Percentiles rank a stretch among this genome's conserved stretches.
Evolutionary conservation across 2,797 vertebrate genomes (phyloP).

Genomic region (Podarcis siculus): DNA sequence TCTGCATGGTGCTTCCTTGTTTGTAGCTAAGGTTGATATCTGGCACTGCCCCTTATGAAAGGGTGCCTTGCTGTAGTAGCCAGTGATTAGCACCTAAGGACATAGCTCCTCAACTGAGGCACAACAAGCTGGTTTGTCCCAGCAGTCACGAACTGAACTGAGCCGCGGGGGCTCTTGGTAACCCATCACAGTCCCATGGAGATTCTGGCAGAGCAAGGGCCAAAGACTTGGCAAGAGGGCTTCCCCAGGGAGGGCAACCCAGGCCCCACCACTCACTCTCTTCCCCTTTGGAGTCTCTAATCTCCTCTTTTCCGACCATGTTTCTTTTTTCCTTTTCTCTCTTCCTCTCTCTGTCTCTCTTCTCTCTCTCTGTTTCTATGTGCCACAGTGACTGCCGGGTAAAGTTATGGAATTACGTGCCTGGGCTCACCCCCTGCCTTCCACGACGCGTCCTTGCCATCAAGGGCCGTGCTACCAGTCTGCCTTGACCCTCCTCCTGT

Average conservation of each 20-base stretch:
- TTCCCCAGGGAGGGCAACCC: not conserved
- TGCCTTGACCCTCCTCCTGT: conserved; percentile 87
- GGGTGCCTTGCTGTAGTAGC: not conserved
- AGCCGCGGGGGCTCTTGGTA: not conserved
- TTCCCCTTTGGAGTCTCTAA: conserved; percentile 63
- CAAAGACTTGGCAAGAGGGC: not conserved
- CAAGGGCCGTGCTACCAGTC: conserved; percentile 97
- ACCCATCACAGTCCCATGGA: not conserved
- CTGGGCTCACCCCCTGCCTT: conserved; percentile 97
- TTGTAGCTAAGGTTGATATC: not conserved
- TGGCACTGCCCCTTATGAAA: not conserved
- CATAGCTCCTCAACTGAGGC: not conserved
- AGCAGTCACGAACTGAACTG: not conserved
- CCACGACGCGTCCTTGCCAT: conserved; percentile 98
- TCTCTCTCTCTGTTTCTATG: conserved; percentile 65
- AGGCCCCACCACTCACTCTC: conserved; percentile 5
- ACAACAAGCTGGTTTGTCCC: not conserved
- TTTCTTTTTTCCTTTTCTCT: conserved; percentile 61
- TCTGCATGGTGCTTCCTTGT: not conserved
- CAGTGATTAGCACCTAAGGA: not conserved
- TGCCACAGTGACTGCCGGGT: conserved; percentile 95
- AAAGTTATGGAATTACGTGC: conserved; percentile 98
- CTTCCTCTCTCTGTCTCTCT: conserved; percentile 22
- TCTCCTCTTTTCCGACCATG: conserved; percentile 66
- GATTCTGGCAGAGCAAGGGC: not conserved